phyloP scores from a whole-genome alignment of 35 echinoderm and acorn worm species.

The Holothuria glaberrima region DNA sequence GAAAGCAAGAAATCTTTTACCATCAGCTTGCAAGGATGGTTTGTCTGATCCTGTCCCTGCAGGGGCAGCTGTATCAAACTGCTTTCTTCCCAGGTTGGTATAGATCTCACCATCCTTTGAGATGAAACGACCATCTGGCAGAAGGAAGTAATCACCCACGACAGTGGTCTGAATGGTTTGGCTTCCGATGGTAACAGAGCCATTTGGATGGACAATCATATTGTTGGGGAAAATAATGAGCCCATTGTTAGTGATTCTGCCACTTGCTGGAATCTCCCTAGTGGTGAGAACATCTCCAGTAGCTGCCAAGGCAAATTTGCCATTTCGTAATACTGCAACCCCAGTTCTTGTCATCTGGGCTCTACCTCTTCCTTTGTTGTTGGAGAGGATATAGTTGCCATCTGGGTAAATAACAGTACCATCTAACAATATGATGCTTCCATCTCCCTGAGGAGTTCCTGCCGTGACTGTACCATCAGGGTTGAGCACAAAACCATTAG shows the following conservation, averaged over 20 bases:
- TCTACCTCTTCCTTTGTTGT: conserved; percentile 35
- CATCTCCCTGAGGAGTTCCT: conserved; percentile 12
- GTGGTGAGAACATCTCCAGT: conserved; percentile 24
- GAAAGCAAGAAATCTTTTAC: too few relatives aligned
- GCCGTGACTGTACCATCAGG: conserved; percentile 25
- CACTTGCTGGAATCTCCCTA: conserved; percentile 10
- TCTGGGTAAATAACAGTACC: conserved; percentile 39
- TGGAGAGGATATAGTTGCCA: conserved; percentile 28
- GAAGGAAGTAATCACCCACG: neutral
- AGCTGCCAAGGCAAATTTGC: conserved; percentile 10
- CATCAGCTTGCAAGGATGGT: neutral
- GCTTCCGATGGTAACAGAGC: neutral
- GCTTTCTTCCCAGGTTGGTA: neutral
- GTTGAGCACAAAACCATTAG: conserved; percentile 34
- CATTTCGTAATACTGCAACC: conserved; percentile 2
- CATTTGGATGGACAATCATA: conserved; percentile 24
- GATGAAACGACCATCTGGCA: conserved; percentile 39
- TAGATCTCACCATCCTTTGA: conserved; percentile 17
- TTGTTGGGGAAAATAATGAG: conserved; percentile 33
- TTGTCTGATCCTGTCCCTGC: neutral
- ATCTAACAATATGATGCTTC: conserved; percentile 31
- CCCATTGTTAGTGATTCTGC: neutral
- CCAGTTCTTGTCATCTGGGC: neutral
- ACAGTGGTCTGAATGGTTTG: conserved; percentile 21
- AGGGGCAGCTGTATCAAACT: conserved; percentile 7